phyloP scores from a whole-genome alignment of 1,140 invertebrate species.

The Coenobita brevimanus region DNA sequence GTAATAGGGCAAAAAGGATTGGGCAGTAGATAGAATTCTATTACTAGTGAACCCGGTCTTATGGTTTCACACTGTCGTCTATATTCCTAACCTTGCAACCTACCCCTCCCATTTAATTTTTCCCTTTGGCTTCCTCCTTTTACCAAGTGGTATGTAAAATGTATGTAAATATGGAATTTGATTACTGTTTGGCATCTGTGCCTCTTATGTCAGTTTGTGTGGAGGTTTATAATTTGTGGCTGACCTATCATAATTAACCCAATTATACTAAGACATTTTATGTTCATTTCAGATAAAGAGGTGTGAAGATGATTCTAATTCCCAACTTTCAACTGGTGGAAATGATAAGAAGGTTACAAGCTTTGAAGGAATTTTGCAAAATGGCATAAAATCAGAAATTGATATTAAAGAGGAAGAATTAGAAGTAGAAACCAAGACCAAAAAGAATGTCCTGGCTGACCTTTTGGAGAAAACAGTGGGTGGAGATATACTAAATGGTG shows the following conservation, averaged over 20 bases:
- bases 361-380: conserved; percentile 79
- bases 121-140: too few relatives aligned
- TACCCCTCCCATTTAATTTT: too few relatives aligned
- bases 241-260: not conserved
- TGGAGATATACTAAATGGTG: conserved; percentile 69
- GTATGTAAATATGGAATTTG: too few relatives aligned
- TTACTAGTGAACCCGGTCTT: too few relatives aligned
- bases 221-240: not conserved
- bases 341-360: conserved; percentile 80
- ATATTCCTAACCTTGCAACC: too few relatives aligned
- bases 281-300: conserved; percentile 63
- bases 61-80: too few relatives aligned
- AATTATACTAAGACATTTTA: not conserved
- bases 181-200: too few relatives aligned
- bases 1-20: too few relatives aligned
- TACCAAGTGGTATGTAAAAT: too few relatives aligned
- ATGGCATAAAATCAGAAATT: conserved; percentile 73
- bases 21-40: too few relatives aligned
- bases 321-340: conserved; percentile 74
- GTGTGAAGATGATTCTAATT: conserved; percentile 63
- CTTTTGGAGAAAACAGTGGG: conserved; percentile 79
- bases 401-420: conserved; percentile 68
- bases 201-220: too few relatives aligned
- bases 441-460: conserved; percentile 80
- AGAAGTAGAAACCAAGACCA: conserved; percentile 61